These are phyloP conservation scores for Conus betulinus DNA, from an alignment of 1,140 invertebrate species.

Conservation along the genomic window DNA sequence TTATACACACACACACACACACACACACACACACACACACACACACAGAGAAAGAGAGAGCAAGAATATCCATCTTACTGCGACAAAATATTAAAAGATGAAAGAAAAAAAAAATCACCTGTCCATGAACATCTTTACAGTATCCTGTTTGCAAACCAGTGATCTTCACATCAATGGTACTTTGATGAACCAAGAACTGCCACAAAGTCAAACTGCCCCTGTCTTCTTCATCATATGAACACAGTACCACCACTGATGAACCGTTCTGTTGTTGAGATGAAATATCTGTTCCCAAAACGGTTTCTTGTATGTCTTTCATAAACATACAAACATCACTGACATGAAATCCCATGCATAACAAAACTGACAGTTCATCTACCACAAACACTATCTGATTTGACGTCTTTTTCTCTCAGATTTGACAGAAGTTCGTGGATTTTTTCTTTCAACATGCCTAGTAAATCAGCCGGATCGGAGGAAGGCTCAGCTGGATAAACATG, in stretches of 20 bases:
- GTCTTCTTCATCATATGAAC: slow-evolving; percentile 49
- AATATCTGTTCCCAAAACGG: not conserved
- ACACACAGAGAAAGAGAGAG: too few species aligned
- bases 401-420: not conserved
- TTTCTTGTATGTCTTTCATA: slow-evolving; percentile 29
- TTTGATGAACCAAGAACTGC: slow-evolving; percentile 45
- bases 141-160: slow-evolving; percentile 57
- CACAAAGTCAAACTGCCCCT: slow-evolving; percentile 43
- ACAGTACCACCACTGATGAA: slow-evolving; percentile 37
- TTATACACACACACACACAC: too few species aligned
- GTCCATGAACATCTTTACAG: slow-evolving; percentile 66
- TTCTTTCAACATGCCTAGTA: not conserved
- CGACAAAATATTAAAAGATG: too few species aligned
- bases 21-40: too few species aligned
- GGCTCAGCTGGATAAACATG: not conserved
- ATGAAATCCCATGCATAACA: slow-evolving; percentile 51
- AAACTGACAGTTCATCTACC: slow-evolving; percentile 57
- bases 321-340: slow-evolving; percentile 40
- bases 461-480: slow-evolving; percentile 10
- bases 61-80: too few species aligned
- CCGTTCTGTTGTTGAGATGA: slow-evolving; percentile 21
- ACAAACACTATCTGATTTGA: slow-evolving; percentile 31
- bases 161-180: slow-evolving; percentile 47
- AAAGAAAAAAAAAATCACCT: slow-evolving; percentile 48
- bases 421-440: slow-evolving; percentile 16